Percentiles rank a stretch among this genome's conserved stretches.
Conservation (phyloP, 2,113 vertebrate species). For the Dunckerocampus dactyliophorus region DNA sequence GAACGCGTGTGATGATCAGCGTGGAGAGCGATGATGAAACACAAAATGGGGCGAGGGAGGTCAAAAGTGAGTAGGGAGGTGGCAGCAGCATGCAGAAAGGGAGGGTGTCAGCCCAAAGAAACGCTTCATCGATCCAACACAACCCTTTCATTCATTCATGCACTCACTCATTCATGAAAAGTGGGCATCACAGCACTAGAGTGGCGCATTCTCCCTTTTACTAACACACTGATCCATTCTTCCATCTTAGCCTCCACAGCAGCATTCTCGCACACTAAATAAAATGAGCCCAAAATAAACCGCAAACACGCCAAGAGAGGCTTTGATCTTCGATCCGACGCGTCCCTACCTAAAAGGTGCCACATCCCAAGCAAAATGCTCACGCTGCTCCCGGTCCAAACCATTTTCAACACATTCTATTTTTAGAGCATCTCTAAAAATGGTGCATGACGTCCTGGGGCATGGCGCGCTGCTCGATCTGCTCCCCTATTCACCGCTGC, state of each 20-base stretch:
- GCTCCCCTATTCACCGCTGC: conserved; percentile 38
- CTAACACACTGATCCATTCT: background rate
- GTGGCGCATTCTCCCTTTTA: conserved; percentile 20
- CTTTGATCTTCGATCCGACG: background rate
- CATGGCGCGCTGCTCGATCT: conserved; percentile 29
- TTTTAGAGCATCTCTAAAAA: conserved; percentile 67
- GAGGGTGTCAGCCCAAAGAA: conserved; percentile 1
- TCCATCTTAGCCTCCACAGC: background rate
- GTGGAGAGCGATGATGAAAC: background rate
- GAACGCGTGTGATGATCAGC: background rate
- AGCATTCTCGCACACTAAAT: conserved; percentile 18
- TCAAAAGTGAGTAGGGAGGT: background rate
- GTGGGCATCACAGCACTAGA: conserved; percentile 15
- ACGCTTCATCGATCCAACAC: background rate
- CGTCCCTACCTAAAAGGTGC: conserved; percentile 29
- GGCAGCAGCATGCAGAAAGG: background rate
- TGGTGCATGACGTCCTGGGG: conserved; percentile 66
- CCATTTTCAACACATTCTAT: conserved; percentile 55
- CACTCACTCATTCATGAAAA: conserved; percentile 38
- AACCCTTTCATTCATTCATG: conserved; percentile 3
- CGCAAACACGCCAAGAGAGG: background rate
- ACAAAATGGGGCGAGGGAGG: background rate
- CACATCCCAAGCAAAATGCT: background rate
- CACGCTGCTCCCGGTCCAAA: conserved; percentile 18
- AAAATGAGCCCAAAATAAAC: conserved; percentile 20